Conservation (phyloP, 2,113 vertebrate species). For the Microtus oregoni region DNA sequence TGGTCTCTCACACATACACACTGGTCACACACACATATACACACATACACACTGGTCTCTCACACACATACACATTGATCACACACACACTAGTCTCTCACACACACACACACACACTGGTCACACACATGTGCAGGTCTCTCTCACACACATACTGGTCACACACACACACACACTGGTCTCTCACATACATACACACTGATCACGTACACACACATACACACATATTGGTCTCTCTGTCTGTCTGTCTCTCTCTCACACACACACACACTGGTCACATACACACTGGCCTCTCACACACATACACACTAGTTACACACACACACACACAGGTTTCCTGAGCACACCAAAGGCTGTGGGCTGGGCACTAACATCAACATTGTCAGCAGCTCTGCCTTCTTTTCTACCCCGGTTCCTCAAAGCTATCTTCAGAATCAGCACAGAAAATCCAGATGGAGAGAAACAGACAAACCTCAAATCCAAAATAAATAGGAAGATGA, state of each 20-base stretch:
- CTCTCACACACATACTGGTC: neutral
- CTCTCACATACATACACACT: too few species aligned
- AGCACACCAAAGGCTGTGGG: neutral
- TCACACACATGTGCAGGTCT: neutral
- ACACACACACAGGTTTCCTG: neutral
- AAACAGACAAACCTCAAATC: conserved; percentile 31
- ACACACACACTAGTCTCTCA: too few species aligned
- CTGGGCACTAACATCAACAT: neutral
- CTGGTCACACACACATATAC: neutral
- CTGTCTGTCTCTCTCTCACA: too few species aligned
- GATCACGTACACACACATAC: neutral
- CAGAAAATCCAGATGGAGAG: neutral
- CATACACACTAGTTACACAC: neutral
- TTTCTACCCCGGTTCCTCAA: neutral
- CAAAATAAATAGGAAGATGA: conserved; percentile 35
- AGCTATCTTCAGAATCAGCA: conserved; percentile 10
- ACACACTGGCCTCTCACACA: neutral
- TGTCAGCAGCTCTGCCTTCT: neutral
- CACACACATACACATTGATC: too few species aligned
- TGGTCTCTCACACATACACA: neutral
- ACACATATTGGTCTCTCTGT: neutral
- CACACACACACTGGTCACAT: neutral
- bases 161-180: neutral
- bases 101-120: too few species aligned
- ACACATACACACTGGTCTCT: neutral